phyloP scores from a whole-genome alignment of 1,140 invertebrate genomes.

The Sesamia nonagrioides region DNA sequence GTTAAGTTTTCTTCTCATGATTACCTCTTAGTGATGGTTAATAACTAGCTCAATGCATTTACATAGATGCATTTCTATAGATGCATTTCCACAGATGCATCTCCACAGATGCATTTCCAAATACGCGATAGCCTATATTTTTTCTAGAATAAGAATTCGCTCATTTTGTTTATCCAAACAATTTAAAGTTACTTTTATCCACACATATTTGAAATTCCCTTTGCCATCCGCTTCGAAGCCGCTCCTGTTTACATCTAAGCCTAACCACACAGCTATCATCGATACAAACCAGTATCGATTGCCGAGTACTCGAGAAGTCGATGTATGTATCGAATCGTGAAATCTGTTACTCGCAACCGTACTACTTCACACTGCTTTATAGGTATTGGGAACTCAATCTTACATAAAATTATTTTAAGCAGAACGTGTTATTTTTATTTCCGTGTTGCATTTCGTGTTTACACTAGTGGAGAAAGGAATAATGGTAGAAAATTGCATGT shows the following conservation, averaged over 20 bases:
- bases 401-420: constrained; percentile 60
- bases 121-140: background rate
- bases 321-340: constrained; percentile 65
- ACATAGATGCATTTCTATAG: background rate
- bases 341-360: constrained; percentile 60
- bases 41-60: background rate
- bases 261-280: constrained; percentile 37
- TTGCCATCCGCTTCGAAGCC: constrained; percentile 6
- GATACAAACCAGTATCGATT: constrained; percentile 55
- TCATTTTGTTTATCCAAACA: constrained; percentile 17
- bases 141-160: constrained; percentile 1
- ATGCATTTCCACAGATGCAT: background rate
- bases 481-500: constrained; percentile 16
- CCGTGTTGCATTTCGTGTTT: constrained; percentile 48
- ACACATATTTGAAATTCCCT: constrained; percentile 23
- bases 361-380: constrained; percentile 55
- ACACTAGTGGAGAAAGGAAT: constrained; percentile 37
- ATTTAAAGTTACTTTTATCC: constrained; percentile 30
- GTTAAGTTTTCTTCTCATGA: background rate
- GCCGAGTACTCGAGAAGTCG: constrained; percentile 50
- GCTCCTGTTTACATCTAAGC: constrained; percentile 24
- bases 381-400: constrained; percentile 54
- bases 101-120: too few relatives aligned
- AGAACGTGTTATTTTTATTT: constrained; percentile 60
- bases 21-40: background rate